Percentiles rank a stretch among this genome's conserved stretches.
These are phyloP conservation scores for Oxycera nigricornis DNA, from an alignment of 2,888 invertebrate genomes.

Conservation along the genomic window DNA sequence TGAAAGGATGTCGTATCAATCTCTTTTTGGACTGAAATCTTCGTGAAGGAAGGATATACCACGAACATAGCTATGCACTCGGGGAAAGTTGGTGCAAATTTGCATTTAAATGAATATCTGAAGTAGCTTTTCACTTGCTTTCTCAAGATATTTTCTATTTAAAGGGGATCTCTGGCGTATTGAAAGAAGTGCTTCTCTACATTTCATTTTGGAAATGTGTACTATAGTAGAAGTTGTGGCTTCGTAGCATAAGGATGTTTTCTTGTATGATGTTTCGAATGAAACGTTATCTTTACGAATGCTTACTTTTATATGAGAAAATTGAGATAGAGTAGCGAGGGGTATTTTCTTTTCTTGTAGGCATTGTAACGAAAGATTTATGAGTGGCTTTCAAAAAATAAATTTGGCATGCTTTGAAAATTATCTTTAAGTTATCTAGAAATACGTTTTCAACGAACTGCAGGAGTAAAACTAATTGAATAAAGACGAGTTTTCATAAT, in stretches of 20 bases:
- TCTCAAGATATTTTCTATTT: slow-evolving; percentile 22
- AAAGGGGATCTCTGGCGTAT: slow-evolving; percentile 26
- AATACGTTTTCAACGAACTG: too few relatives aligned
- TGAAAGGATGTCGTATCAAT: too few relatives aligned
- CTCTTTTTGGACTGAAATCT: too few relatives aligned
- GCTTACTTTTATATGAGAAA: background rate
- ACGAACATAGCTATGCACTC: background rate
- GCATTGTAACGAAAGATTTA: too few relatives aligned
- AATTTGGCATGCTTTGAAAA: too few relatives aligned
- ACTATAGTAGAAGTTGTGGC: background rate
- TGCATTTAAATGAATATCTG: slow-evolving; percentile 46
- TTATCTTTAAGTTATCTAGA: too few relatives aligned
- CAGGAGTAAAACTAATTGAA: too few relatives aligned
- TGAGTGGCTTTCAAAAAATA: too few relatives aligned
- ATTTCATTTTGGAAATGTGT: background rate
- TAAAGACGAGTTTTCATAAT: too few relatives aligned
- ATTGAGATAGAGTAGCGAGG: too few relatives aligned
- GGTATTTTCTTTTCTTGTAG: too few relatives aligned
- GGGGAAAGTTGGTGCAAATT: slow-evolving; percentile 43
- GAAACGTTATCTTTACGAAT: background rate
- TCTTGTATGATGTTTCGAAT: background rate
- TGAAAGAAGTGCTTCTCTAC: slow-evolving; percentile 3
- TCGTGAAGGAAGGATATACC: too few relatives aligned
- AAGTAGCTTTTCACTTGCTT: slow-evolving; percentile 30
- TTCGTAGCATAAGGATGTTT: background rate